Base-by-base conservation (phyloP, 1,140 invertebrate genomes). In the Vollenhovia emeryi region DNA sequence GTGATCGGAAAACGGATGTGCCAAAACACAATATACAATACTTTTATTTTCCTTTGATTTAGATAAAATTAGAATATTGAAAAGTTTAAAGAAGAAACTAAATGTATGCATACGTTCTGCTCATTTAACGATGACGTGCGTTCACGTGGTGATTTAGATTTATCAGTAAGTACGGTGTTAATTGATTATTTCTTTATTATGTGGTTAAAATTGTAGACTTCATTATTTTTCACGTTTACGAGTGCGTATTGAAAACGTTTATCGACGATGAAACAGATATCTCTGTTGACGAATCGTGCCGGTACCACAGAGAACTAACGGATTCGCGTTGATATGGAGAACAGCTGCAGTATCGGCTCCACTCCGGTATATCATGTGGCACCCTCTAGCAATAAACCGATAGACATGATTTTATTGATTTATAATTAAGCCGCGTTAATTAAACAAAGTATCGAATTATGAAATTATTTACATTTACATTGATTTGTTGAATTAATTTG, bases 361-460 rank as follows among this genome's bases (percentile, higher is more conserved):
- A 21, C 24, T 59, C n/a, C 6, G 13, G 0, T 45, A 18, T 27
- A 33, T 82, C 78, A 82, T 73, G 78, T 82, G 78, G 78, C 78
- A 82, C 78, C 78, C 78, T 82, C 78, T 82, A 43, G 24, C 64
- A 80, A 73, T 43, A 30, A 80, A 68, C 21, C 21, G 60, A 68
- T 40, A 78, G 43, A 6, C n/a, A 18, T 30, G 5, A 4, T 21
- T 27, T 68, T 68, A 79, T 73, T 45, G 52, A 82, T 59, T 71
- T 11, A 40, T 64, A 48, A 64, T 55, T 76, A n/a, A 76, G 15
- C 3, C 6, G 55, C 11, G 24, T 76, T 33, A 76, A 64, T 64
- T 73, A 27, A 78, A 24, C 27, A 64, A 50, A 68, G n/a, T 6
- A 73, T 68, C 9, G 18, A 33, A 43, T 36, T 36, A 48, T 36